A percentile compares a stretch with the other conserved stretches of the same genome.
Evolutionary conservation across 2,888 invertebrate species (phyloP).

Genomic region (Caenorhabditis uteleia): DNA sequence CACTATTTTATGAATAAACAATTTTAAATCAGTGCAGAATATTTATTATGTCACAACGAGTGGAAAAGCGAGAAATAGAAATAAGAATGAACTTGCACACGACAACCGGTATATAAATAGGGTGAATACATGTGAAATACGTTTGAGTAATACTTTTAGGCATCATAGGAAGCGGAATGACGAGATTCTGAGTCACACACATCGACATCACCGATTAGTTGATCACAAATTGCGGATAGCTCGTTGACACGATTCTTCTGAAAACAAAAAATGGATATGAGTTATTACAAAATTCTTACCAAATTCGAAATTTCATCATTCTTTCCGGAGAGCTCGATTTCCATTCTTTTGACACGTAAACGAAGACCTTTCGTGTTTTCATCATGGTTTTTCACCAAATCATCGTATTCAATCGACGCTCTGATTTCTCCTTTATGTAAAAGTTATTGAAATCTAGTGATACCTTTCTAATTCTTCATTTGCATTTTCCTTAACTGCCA

Average conservation of each 20-base stretch:
- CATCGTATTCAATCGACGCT: conserved; percentile 24
- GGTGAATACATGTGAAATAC: too few species aligned
- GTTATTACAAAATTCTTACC: not conserved
- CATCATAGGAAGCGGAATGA: conserved; percentile 10
- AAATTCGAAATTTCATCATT: conserved; percentile 20
- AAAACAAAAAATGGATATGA: not conserved
- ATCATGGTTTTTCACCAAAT: conserved; percentile 19
- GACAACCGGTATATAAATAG: too few species aligned
- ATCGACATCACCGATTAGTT: conserved; percentile 30
- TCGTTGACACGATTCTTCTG: conserved; percentile 14
- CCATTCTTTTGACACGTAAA: conserved; percentile 13
- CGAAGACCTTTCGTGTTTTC: conserved; percentile 25
- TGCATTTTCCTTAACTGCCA: conserved; percentile 24
- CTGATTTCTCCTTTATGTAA: conserved; percentile 2
- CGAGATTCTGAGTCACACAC: conserved; percentile 15
- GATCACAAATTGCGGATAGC: conserved; percentile 29
- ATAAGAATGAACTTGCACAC: too few species aligned
- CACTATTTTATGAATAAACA: too few species aligned
- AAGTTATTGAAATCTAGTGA: not conserved
- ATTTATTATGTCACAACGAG: not conserved
- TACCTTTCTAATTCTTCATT: conserved; percentile 22
- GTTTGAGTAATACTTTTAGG: too few species aligned
- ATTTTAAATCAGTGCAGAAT: too few species aligned
- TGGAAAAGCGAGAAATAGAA: not conserved
- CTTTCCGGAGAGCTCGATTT: conserved; percentile 17